These are phyloP conservation scores for Harpagoxenus sublaevis DNA, from an alignment of 2,888 invertebrate species.

Conservation along the genomic window DNA sequence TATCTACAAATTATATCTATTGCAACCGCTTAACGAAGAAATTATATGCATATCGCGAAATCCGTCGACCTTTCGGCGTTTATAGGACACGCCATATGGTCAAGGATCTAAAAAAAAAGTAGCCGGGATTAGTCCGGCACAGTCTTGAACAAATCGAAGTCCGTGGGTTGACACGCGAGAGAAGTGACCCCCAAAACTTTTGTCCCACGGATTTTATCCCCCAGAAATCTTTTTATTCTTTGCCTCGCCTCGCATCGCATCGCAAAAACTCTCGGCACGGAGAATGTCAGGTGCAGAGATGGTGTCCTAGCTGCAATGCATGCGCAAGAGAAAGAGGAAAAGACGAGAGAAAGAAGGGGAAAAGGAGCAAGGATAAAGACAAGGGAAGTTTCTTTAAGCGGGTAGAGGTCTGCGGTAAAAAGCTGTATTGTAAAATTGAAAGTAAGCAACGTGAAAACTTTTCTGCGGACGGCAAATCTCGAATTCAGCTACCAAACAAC, in stretches of 20 bases:
- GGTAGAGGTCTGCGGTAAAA: conserved; percentile 57
- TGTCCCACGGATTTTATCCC: conserved; percentile 68
- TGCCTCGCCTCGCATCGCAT: conserved; percentile 54
- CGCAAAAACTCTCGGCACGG: conserved; percentile 67
- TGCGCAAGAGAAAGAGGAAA: conserved; percentile 49
- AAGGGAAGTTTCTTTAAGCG: conserved; percentile 68
- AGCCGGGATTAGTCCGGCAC: conserved; percentile 42
- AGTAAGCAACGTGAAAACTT: conserved; percentile 47
- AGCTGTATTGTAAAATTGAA: conserved; percentile 52
- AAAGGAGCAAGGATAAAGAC: conserved; percentile 60
- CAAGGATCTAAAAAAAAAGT: conserved; percentile 3
- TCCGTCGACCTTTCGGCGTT: not conserved
- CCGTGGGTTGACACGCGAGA: conserved; percentile 38
- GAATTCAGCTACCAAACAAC: not conserved
- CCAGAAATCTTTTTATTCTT: conserved; percentile 71
- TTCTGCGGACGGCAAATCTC: conserved; percentile 11
- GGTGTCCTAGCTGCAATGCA: conserved; percentile 64
- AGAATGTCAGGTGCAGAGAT: conserved; percentile 70
- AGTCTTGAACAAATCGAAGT: conserved; percentile 50
- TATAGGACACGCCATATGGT: not conserved
- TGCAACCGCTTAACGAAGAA: not conserved
- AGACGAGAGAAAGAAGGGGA: not conserved
- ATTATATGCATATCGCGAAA: not conserved
- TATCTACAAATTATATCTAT: not conserved
- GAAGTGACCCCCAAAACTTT: conserved; percentile 65